Base-by-base conservation (phyloP, 2,888 invertebrate species). In the Cheilosia scutellata region DNA sequence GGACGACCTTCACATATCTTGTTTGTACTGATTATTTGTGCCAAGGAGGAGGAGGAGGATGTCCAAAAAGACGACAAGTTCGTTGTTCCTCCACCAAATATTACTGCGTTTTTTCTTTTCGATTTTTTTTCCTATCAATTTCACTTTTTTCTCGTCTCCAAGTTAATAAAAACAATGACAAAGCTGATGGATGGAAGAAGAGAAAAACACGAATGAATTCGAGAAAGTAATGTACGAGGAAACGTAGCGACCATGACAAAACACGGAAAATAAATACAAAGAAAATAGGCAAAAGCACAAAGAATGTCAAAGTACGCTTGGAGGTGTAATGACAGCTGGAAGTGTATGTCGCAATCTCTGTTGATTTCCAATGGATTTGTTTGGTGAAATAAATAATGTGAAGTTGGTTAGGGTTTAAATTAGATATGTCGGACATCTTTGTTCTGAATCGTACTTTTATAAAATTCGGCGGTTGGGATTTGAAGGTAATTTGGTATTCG, bases 1-100 rank as follows among this genome's bases (percentile, higher is more conserved):
- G 31, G 74, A 75, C 84, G 84, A 84, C 84, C 84, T 84, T 84
- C 84, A 84, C 84, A 80, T 80, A 84, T 75, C 80, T 80, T 79
- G 63, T 58, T 75, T 40, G 51, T 20, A 29, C 31, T 55, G 57
- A 76, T 71, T 71, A 55, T 63, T 33, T 60, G 33, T 27, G 27
- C 7, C 16, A n/a, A 4, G 9, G 20, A 16, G 37, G 31, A 16
- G 37, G 31, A 63, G 55, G 53, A 55, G 13, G 11, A 63, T 37
- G 62, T 57, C 60, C 47, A 47, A 84, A 75, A 75, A 58, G 84
- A 80, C 77, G 63, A 79, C 42, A 29, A 62, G 37, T 75, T 65
- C 51, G 74, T 70, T 74, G 74, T 74, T 79, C 74, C 58, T 65
- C 49, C 68, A 74, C 49, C 37, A 47, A 82, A 77, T 47, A 78